phyloP scores from a whole-genome alignment of 2,888 invertebrate species.

The Plutella xylostella region DNA sequence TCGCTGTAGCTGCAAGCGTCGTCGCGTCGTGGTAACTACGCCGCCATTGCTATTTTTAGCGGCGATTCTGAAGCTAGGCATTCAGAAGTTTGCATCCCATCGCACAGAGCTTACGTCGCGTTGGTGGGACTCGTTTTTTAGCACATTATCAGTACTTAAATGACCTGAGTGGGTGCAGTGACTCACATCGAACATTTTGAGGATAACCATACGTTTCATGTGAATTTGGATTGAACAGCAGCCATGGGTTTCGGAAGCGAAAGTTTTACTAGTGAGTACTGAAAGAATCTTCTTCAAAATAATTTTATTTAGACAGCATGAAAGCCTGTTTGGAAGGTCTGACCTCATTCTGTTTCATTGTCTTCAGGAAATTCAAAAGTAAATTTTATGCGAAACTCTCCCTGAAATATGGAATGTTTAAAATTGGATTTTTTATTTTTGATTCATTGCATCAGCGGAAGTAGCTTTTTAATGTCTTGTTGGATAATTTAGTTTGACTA shows the following conservation, averaged over 20 bases:
- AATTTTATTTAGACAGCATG: too few relatives aligned
- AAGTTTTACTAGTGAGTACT: constrained; percentile 42
- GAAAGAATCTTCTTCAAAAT: constrained; percentile 16
- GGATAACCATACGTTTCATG: constrained; percentile 13
- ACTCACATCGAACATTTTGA: constrained; percentile 4
- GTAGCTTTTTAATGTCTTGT: neutral
- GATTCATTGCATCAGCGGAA: constrained; percentile 2
- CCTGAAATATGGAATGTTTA: neutral
- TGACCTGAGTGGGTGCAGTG: constrained; percentile 4
- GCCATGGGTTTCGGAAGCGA: constrained; percentile 44
- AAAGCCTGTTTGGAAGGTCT: too few relatives aligned
- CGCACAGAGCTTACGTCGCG: constrained; percentile 41
- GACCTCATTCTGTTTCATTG: neutral
- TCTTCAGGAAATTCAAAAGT: neutral
- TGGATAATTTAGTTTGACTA: neutral
- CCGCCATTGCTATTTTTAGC: constrained; percentile 50
- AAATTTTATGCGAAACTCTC: too few relatives aligned
- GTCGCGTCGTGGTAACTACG: constrained; percentile 1
- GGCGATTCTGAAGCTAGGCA: constrained; percentile 29
- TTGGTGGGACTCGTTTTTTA: neutral
- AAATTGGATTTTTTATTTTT: neutral
- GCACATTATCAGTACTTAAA: neutral
- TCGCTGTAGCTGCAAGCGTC: too few relatives aligned
- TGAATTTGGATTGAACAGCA: constrained; percentile 21
- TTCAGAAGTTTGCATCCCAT: constrained; percentile 34